Evolutionary conservation across 2,797 vertebrate species (phyloP).

Genomic region (Fringilla coelebs): DNA sequence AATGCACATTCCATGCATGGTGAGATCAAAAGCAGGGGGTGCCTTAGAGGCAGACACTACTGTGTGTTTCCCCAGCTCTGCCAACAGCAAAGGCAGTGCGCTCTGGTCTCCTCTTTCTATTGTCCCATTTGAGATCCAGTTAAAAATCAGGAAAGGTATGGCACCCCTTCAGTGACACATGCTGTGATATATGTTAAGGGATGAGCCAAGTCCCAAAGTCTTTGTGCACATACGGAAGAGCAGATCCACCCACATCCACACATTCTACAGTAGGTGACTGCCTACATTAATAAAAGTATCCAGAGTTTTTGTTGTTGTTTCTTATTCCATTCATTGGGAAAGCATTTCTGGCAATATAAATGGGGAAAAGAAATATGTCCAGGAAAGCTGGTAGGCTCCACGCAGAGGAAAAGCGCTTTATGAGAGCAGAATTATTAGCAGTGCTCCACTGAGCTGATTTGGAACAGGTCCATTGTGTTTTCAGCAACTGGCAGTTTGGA

Average conservation of each 20-base stretch:
- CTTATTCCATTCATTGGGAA: neutral
- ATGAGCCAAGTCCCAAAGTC: neutral
- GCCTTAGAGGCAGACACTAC: neutral
- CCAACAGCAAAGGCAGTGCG: neutral
- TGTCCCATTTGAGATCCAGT: neutral
- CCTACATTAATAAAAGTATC: neutral
- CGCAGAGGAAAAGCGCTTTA: neutral
- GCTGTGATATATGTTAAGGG: neutral
- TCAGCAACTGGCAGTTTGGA: slow-evolving; percentile 43
- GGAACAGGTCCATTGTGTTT: slow-evolving; percentile 43
- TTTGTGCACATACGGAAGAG: fast-evolving
- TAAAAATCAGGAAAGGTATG: neutral
- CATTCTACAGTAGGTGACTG: neutral
- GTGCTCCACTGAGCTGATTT: slow-evolving; percentile 15
- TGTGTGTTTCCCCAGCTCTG: neutral
- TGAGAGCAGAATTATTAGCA: neutral
- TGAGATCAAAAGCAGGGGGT: neutral
- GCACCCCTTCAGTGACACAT: neutral
- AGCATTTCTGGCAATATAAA: neutral
- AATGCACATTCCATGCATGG: neutral
- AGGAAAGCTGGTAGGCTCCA: neutral
- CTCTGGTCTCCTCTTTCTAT: neutral
- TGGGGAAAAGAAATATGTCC: neutral
- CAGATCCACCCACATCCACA: neutral
- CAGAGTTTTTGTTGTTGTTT: neutral